These are phyloP conservation scores for Ophion slaviceki DNA, from an alignment of 2,888 invertebrate species.

Conservation along the genomic window DNA sequence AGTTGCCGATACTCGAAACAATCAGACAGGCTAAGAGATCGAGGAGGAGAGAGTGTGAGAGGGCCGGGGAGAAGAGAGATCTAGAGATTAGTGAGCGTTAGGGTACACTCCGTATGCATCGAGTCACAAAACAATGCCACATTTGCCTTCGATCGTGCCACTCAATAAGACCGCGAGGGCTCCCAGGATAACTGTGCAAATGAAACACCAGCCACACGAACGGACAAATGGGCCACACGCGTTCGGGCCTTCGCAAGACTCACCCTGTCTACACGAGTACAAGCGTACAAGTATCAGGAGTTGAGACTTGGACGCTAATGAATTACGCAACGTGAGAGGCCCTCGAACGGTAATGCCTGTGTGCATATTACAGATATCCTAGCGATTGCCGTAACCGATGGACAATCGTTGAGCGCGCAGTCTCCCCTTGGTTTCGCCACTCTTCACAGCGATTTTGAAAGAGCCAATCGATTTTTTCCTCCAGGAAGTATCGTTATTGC, in stretches of 20 bases:
- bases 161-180: constrained; percentile 65
- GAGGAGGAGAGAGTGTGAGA: not conserved
- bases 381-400: constrained; percentile 38
- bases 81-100: constrained; percentile 37
- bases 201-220: constrained; percentile 25
- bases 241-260: not conserved
- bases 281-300: constrained; percentile 26
- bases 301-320: constrained; percentile 58
- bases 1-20: constrained; percentile 57
- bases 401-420: constrained; percentile 18
- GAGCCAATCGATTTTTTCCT: not conserved
- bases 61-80: not conserved
- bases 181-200: constrained; percentile 32
- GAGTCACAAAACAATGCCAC: constrained; percentile 47
- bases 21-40: constrained; percentile 54
- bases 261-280: not conserved
- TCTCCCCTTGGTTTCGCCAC: not conserved
- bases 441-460: not conserved
- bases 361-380: constrained; percentile 47
- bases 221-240: constrained; percentile 17
- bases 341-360: constrained; percentile 26
- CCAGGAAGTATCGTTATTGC: constrained; percentile 10
- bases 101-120: constrained; percentile 26
- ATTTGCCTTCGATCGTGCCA: constrained; percentile 68
- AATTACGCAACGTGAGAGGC: constrained; percentile 60